These are phyloP conservation scores for Chrysodeixis includens DNA, from an alignment of 2,888 invertebrate species.

Conservation along the genomic window DNA sequence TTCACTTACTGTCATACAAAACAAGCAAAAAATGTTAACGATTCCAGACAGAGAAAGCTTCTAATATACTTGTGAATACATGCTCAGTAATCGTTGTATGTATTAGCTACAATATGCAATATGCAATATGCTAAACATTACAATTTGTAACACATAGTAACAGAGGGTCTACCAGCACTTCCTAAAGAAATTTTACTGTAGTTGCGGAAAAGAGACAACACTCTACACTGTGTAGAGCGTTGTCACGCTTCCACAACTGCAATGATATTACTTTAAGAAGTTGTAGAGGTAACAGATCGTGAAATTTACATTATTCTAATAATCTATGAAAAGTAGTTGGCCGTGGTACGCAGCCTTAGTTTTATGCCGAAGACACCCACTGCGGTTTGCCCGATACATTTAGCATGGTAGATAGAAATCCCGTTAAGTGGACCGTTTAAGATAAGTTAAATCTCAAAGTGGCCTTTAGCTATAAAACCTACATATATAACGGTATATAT, in stretches of 20 bases:
- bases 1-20: not conserved
- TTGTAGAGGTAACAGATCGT: no score
- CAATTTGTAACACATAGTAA: not conserved
- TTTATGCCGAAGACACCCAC: not conserved
- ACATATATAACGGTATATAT: not conserved
- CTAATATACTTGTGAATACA: not conserved
- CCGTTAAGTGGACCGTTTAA: not conserved
- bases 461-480: not conserved
- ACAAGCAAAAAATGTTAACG: not conserved
- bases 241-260: no score
- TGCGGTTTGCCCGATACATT: slow-evolving; percentile 1
- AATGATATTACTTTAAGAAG: no score
- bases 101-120: not conserved
- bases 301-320: not conserved
- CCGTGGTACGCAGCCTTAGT: slow-evolving; percentile 3
- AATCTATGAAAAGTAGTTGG: not conserved
- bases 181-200: no score
- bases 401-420: not conserved
- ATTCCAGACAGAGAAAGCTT: not conserved
- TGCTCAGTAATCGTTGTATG: not conserved
- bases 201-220: no score
- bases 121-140: not conserved
- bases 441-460: not conserved
- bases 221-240: no score
- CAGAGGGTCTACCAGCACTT: not conserved